These are phyloP conservation scores for Intellagama lesueurii DNA, from an alignment of 2,797 vertebrate species.

Conservation along the genomic window DNA sequence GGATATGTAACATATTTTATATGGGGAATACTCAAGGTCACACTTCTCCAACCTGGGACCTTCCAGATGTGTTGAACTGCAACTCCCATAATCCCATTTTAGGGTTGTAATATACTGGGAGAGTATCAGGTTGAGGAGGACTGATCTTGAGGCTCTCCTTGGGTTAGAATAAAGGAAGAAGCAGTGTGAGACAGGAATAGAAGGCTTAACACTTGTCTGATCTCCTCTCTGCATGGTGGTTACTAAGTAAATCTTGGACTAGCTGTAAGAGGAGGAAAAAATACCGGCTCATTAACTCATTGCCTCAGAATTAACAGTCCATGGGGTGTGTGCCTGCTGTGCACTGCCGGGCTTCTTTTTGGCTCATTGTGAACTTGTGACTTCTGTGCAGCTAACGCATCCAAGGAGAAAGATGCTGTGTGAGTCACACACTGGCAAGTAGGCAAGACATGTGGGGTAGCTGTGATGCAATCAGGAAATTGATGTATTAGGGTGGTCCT, in stretches of 20 bases:
- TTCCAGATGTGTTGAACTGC: background rate
- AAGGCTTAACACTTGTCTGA: background rate
- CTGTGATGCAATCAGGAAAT: slow-evolving; percentile 11
- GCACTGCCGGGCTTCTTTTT: background rate
- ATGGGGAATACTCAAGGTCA: background rate
- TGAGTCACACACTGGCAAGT: slow-evolving; percentile 27
- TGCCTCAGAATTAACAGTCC: background rate
- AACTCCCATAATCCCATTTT: background rate
- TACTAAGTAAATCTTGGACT: background rate
- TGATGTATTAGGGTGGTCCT: background rate
- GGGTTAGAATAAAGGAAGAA: background rate
- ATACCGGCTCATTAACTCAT: slow-evolving; percentile 5
- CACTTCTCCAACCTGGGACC: background rate
- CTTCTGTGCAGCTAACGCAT: background rate
- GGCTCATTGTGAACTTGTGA: slow-evolving; percentile 23
- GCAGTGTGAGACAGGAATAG: background rate
- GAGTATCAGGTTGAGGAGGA: too few relatives aligned
- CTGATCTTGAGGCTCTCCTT: background rate
- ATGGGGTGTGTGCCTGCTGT: background rate
- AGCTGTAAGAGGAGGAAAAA: background rate
- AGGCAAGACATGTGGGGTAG: background rate
- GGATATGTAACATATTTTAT: background rate
- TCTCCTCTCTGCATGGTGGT: background rate
- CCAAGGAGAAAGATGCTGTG: slow-evolving; percentile 2
- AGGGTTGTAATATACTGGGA: too few relatives aligned